phyloP scores from a whole-genome alignment of 2,113 vertebrate genomes.

The Cariama cristata region DNA sequence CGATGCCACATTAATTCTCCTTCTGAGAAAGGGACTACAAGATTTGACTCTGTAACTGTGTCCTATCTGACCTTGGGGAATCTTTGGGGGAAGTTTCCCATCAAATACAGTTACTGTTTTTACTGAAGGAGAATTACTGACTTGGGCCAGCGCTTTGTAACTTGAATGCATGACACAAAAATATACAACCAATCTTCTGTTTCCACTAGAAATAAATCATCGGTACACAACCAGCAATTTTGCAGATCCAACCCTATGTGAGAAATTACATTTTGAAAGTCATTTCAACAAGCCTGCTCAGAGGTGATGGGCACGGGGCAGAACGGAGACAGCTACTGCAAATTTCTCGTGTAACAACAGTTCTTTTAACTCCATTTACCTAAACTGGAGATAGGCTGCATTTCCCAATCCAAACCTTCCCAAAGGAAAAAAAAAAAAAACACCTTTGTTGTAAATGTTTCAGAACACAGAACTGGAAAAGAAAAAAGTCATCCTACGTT shows the following conservation, averaged over 20 bases:
- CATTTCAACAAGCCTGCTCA: not conserved
- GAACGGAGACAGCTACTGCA: not conserved
- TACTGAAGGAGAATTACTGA: not conserved
- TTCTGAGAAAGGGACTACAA: not conserved
- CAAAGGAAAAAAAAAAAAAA: not conserved
- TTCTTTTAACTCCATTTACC: not conserved
- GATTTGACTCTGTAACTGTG: not conserved
- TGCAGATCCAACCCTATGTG: not conserved
- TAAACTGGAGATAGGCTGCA: not conserved
- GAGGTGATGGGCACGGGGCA: not conserved
- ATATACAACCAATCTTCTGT: not conserved
- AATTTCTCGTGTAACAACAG: not conserved
- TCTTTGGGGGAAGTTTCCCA: not conserved
- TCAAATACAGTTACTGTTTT: not conserved
- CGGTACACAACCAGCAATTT: not conserved
- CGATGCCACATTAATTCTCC: slow-evolving; percentile 31
- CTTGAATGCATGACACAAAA: not conserved
- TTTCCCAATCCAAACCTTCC: not conserved
- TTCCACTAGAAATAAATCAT: not conserved
- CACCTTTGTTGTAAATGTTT: not conserved
- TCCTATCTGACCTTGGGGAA: slow-evolving; percentile 29
- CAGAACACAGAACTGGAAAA: not conserved
- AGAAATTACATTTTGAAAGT: not conserved
- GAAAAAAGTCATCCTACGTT: not conserved
- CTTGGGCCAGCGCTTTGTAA: not conserved